Percentiles rank a stretch among this genome's conserved stretches.
Conservation (phyloP, 2,113 vertebrate genomes). For the human region DNA sequence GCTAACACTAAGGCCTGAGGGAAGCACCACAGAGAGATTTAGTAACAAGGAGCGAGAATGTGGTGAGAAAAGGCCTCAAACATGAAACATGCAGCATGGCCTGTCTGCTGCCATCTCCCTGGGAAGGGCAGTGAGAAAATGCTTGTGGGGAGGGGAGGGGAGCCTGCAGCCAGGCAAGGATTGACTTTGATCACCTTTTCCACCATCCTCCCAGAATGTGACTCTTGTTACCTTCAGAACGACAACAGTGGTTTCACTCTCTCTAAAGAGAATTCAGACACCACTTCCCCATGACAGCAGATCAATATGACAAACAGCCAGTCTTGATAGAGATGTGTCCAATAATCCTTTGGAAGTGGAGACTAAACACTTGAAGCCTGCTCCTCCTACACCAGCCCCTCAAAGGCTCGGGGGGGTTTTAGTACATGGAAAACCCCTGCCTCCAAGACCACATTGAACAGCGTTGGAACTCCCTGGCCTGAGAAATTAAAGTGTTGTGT, state of each 20-base stretch:
- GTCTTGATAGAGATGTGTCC: fast-evolving
- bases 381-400: too few relatives aligned
- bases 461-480: fast-evolving
- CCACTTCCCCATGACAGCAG: background rate
- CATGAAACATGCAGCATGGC: fast-evolving
- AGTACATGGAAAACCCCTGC: fast-evolving
- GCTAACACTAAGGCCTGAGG: background rate
- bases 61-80: background rate
- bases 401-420: fast-evolving
- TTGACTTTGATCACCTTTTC: background rate
- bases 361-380: background rate
- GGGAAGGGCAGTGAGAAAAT: fast-evolving
- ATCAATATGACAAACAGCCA: too few relatives aligned
- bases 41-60: too few relatives aligned
- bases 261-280: background rate
- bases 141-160: background rate
- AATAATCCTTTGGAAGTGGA: background rate
- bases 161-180: fast-evolving
- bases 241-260: background rate
- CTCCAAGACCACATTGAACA: background rate
- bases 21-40: background rate
- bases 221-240: background rate
- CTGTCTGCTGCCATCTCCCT: fast-evolving
- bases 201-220: background rate
- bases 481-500: background rate